Evolutionary conservation across 2,888 invertebrate genomes (phyloP).

Genomic region (Lottia scabra): DNA sequence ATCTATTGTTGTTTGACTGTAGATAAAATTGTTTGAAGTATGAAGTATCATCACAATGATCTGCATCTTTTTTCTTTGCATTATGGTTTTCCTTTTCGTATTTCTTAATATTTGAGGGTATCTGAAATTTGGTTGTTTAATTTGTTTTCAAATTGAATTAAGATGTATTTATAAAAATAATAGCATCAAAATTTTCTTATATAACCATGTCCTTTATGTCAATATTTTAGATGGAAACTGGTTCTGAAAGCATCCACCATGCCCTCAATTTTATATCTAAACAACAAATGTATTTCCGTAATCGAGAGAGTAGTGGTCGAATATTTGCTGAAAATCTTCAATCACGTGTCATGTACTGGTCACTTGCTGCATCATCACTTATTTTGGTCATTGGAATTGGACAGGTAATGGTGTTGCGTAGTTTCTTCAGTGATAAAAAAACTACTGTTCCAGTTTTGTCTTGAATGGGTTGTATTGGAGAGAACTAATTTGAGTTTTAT

Average conservation of each 20-base stretch:
- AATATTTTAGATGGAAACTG: constrained; percentile 85
- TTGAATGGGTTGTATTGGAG: background rate
- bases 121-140: no score
- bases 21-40: no score
- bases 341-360: constrained; percentile 87
- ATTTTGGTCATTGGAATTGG: constrained; percentile 86
- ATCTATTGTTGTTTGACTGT: no score
- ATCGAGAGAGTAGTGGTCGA: constrained; percentile 92
- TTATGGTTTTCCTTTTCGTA: no score
- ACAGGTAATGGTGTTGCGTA: constrained; percentile 90
- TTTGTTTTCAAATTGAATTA: no score
- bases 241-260: constrained; percentile 89
- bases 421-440: constrained; percentile 85
- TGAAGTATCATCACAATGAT: no score
- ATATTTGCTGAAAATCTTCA: constrained; percentile 96
- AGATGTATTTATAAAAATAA: background rate
- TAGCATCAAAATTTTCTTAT: background rate
- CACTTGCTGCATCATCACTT: constrained; percentile 85
- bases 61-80: no score
- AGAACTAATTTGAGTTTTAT: no score
- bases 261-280: constrained; percentile 89
- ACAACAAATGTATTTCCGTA: constrained; percentile 94
- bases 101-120: no score
- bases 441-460: constrained; percentile 8
- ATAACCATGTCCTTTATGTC: constrained; percentile 3